Evolutionary conservation across 2,888 invertebrate species (phyloP), one percentile per base, ranked within the genome.

Genomic region (Nineta flava): DNA sequence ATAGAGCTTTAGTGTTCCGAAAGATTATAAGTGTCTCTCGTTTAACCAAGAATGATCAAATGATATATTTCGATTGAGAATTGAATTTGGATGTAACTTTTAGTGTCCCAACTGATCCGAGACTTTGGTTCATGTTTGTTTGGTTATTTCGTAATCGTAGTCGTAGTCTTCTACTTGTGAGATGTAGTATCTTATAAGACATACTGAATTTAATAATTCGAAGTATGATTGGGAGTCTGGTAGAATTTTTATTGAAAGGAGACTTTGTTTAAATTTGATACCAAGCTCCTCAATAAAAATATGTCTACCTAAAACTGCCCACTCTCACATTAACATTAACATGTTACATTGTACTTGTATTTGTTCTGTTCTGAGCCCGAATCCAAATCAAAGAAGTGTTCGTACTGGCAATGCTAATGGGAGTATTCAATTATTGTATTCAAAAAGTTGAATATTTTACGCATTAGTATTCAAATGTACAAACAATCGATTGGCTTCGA

Each of bases 351-450:
- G 32, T 9, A 9, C 10, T 32, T 10, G 32, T 9, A 32, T 32
- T 32, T 10, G 32, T 9, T 32, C 32, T 32, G 32, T 32, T 10
- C 7, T 10, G 32, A n/a, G n/a, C n/a, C 32, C n/a, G 38, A 38
- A n/a, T n/a, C n/a, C n/a, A n/a, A 38, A 10, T 38, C 15, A 12
- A 26, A 26, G 26, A 26, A 26, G n/a, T 12, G 38, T 38, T 38
- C n/a, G 7, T 38, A 38, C 47, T 40, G 26, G 17, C 16, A 21
- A 40, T 21, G 16, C 47, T 21, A 47, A 40, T 40, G 47, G 47
- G 26, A 47, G 47, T 47, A 15, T 47, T 34, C 47, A 47, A 47
- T 47, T 47, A 41, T 32, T 47, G 13, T 32, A 47, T 47, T 47
- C 7, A 47, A 38, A 47, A 47, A 40, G 47, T 47, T 47, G 47